These are phyloP conservation scores for Tachypleus tridentatus DNA, from an alignment of 1,140 invertebrate species.

Conservation along the genomic window DNA sequence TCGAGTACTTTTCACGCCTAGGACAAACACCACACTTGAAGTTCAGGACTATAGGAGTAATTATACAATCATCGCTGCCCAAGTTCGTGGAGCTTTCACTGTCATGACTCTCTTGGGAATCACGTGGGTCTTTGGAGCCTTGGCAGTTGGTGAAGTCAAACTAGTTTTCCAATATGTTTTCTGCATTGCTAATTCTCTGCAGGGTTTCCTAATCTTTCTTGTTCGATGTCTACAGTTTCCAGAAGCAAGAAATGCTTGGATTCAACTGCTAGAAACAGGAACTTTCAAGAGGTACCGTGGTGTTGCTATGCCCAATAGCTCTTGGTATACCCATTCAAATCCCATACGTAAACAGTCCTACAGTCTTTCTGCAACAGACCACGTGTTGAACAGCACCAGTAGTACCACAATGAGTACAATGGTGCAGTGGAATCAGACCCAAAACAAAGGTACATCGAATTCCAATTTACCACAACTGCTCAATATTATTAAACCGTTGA, in stretches of 20 bases:
- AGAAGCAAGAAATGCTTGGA: conserved; percentile 37
- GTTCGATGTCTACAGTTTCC: conserved; percentile 39
- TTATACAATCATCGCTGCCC: conserved; percentile 15
- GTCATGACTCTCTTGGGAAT: conserved; percentile 41
- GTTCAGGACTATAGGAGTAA: conserved; percentile 1
- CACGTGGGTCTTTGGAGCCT: conserved; percentile 40
- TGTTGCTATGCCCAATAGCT: conserved; percentile 9
- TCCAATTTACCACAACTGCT: too few species aligned
- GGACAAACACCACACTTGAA: neutral
- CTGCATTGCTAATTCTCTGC: conserved; percentile 38
- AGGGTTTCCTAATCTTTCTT: conserved; percentile 41
- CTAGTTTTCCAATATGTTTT: conserved; percentile 40
- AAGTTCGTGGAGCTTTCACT: conserved; percentile 40
- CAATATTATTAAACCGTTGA: too few species aligned
- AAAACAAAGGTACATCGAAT: too few species aligned
- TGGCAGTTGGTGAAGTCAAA: conserved; percentile 36
- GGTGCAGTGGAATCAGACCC: too few species aligned
- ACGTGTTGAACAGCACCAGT: too few species aligned
- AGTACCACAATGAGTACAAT: too few species aligned
- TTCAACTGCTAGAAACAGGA: conserved; percentile 11
- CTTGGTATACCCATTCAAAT: conserved; percentile 18
- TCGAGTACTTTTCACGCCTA: conserved; percentile 35
- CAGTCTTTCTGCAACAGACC: too few species aligned
- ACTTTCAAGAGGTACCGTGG: conserved; percentile 18
- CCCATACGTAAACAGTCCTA: conserved; percentile 11